Conservation (phyloP, 2,113 vertebrate species). For the Scopus umbretta region DNA sequence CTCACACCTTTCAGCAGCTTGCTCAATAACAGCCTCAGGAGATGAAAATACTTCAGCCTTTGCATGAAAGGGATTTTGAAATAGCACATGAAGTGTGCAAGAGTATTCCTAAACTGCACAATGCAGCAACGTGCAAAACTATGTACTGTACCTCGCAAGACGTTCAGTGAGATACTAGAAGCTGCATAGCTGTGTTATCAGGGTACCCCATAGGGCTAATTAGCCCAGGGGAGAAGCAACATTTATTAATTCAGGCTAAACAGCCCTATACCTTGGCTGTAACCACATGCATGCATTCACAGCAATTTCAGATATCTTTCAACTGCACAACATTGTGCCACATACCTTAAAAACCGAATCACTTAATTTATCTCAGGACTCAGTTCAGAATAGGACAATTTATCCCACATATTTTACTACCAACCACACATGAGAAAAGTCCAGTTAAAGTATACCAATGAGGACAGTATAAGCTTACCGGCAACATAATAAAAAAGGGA, state of each 20-base stretch:
- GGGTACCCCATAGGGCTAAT: background rate
- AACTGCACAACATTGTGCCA: background rate
- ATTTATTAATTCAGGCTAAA: background rate
- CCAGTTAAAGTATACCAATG: background rate
- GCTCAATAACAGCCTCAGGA: background rate
- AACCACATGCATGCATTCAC: background rate
- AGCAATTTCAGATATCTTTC: background rate
- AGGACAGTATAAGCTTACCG: background rate
- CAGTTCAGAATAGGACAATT: background rate
- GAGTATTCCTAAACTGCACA: background rate
- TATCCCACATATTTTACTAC: background rate
- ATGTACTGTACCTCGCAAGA: accelerated
- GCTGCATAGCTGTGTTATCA: background rate
- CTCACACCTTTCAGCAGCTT: background rate
- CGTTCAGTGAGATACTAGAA: accelerated
- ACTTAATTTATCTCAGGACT: background rate
- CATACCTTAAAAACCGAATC: background rate
- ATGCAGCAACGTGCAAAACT: background rate
- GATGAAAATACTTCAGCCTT: background rate
- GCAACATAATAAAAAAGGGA: background rate
- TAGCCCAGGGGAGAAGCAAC: background rate
- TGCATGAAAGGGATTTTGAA: background rate
- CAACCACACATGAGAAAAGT: too few species aligned
- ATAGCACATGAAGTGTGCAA: accelerated
- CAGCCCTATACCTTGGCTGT: background rate